Conservation (phyloP, 2,113 vertebrate genomes). For the Vulpes ferrilata region DNA sequence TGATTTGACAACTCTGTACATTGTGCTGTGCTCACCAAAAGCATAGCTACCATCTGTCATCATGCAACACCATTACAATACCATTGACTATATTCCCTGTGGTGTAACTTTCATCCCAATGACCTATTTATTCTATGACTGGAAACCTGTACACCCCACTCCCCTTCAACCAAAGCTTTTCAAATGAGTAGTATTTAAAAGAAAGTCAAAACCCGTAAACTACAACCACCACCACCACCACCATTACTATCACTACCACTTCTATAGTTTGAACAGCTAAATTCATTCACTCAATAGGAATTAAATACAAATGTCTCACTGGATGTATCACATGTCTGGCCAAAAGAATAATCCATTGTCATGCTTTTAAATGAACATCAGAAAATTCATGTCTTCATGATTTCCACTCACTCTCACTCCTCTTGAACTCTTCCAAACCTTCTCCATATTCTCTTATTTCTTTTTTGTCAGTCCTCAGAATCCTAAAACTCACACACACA, state of each 20-base stretch:
- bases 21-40: not conserved
- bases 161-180: not conserved
- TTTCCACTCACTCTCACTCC: not conserved
- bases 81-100: not conserved
- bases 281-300: not conserved
- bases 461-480: not conserved
- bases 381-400: not conserved
- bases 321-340: not conserved
- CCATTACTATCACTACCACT: not conserved
- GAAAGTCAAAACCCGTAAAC: constrained; percentile 4
- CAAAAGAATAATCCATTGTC: not conserved
- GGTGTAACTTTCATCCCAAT: not conserved
- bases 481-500: not conserved
- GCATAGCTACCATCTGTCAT: not conserved
- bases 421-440: not conserved
- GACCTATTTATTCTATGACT: not conserved
- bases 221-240: not conserved
- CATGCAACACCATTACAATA: not conserved
- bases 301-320: not conserved
- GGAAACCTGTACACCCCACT: not conserved
- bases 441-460: not conserved
- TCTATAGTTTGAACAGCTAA: not conserved
- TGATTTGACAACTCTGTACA: not conserved
- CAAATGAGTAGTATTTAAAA: not conserved
- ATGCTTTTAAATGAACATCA: not conserved